These are phyloP conservation scores for Achroia grisella DNA, from an alignment of 1,140 invertebrate genomes.

Conservation along the genomic window DNA sequence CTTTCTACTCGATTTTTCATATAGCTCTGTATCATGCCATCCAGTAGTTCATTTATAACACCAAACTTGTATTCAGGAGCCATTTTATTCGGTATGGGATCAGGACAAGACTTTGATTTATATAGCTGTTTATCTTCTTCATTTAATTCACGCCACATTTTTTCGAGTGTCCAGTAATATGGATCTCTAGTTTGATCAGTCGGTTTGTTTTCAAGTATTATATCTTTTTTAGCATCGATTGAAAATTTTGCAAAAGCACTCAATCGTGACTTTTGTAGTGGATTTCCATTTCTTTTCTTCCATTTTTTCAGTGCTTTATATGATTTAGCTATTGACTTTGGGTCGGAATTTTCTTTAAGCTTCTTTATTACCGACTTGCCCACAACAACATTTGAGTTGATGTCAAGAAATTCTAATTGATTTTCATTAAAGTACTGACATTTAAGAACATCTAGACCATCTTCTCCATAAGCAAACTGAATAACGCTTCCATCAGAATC, in stretches of 20 bases:
- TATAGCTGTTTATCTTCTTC: constrained; percentile 75
- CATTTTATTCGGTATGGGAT: constrained; percentile 82
- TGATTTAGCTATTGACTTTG: constrained; percentile 65
- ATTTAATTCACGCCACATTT: constrained; percentile 77
- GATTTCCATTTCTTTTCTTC: constrained; percentile 74
- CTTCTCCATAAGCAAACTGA: constrained; percentile 98
- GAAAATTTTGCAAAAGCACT: constrained; percentile 51
- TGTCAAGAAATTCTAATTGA: constrained; percentile 86
- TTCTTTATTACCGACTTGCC: constrained; percentile 74
- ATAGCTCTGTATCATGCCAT: constrained; percentile 80
- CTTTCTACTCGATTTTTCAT: constrained; percentile 56
- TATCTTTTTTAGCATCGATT: constrained; percentile 33
- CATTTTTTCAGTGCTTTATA: constrained; percentile 76
- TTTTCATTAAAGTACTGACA: constrained; percentile 88
- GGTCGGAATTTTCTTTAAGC: constrained; percentile 71
- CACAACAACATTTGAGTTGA: constrained; percentile 82
- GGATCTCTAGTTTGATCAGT: constrained; percentile 54
- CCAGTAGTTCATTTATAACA: constrained; percentile 86
- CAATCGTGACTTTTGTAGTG: constrained; percentile 49
- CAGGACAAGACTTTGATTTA: constrained; percentile 75
- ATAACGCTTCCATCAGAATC: constrained; percentile 96
- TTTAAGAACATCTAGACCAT: constrained; percentile 94
- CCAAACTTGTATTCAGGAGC: constrained; percentile 86
- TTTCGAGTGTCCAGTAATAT: constrained; percentile 73
- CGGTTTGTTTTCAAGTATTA: constrained; percentile 36